Conservation (phyloP, 2,888 invertebrate species). For the Caenorhabditis auriculariae region DNA sequence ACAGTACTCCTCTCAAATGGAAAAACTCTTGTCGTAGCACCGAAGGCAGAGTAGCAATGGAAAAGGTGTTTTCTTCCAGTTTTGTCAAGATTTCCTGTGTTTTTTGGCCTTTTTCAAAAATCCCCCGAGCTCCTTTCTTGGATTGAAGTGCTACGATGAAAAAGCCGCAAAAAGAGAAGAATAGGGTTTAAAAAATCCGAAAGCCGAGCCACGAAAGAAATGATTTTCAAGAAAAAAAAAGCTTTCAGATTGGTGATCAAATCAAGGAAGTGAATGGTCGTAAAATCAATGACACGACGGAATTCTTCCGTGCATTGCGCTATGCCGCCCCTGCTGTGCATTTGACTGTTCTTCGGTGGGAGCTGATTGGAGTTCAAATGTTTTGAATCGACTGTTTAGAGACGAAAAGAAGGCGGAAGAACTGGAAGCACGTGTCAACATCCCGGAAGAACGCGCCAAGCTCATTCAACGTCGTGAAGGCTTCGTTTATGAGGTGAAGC, state of each 20-base stretch:
- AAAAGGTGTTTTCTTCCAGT: too few relatives aligned
- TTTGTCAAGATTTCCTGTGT: too few relatives aligned
- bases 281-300: constrained; percentile 36
- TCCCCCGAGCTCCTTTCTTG: too few relatives aligned
- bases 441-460: constrained; percentile 51
- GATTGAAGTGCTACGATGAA: too few relatives aligned
- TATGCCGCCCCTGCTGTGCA: constrained; percentile 43
- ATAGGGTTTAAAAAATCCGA: too few relatives aligned
- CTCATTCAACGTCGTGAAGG: constrained; percentile 52
- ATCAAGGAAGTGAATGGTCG: constrained; percentile 42
- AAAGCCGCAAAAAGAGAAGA: too few relatives aligned
- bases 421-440: constrained; percentile 43
- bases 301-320: constrained; percentile 50
- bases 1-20: too few relatives aligned
- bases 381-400: background rate
- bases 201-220: too few relatives aligned
- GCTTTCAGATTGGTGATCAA: constrained; percentile 52
- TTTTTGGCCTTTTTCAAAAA: too few relatives aligned
- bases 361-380: background rate
- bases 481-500: constrained; percentile 34
- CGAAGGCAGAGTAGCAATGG: too few relatives aligned
- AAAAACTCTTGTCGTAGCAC: too few relatives aligned
- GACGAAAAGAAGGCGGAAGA: constrained; percentile 45
- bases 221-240: too few relatives aligned
- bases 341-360: constrained; percentile 28